Percentiles rank a stretch among this genome's conserved stretches.
Evolutionary conservation across 2,888 invertebrate species (phyloP).

Genomic region (Lagria hirta): DNA sequence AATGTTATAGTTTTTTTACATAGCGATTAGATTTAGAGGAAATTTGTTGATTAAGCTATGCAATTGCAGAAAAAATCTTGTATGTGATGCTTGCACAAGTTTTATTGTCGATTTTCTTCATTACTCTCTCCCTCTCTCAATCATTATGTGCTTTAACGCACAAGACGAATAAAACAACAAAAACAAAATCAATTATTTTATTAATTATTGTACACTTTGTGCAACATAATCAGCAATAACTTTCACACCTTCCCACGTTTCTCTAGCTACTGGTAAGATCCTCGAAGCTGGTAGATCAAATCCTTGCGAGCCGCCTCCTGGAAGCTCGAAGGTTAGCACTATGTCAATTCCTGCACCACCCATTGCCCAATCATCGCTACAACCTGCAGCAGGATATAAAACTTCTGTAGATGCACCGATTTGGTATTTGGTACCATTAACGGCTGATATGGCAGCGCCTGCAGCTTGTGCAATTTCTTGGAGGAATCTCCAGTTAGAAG

Average conservation of each 20-base stretch:
- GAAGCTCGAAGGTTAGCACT: constrained; percentile 66
- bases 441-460: constrained; percentile 51
- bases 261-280: constrained; percentile 60
- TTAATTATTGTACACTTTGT: constrained; percentile 16
- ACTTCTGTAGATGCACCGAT: constrained; percentile 55
- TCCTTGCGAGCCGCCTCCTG: constrained; percentile 58
- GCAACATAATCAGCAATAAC: constrained; percentile 54
- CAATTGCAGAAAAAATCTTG: too few species aligned
- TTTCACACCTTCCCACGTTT: constrained; percentile 63
- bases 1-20: too few species aligned
- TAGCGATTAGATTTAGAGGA: too few species aligned
- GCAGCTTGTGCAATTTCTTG: constrained; percentile 53
- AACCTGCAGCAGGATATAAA: constrained; percentile 62
- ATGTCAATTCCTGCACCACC: constrained; percentile 59
- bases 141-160: too few species aligned
- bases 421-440: constrained; percentile 53
- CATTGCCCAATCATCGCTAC: constrained; percentile 68
- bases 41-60: too few species aligned
- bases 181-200: background rate
- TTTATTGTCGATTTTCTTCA: too few species aligned
- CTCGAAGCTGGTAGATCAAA: constrained; percentile 61
- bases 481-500: constrained; percentile 55
- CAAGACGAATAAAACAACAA: too few species aligned
- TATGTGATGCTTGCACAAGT: too few species aligned
- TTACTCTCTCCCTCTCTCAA: too few species aligned